These are phyloP conservation scores for Siphamia tubifer DNA, from an alignment of 2,113 vertebrate genomes.

Conservation along the genomic window DNA sequence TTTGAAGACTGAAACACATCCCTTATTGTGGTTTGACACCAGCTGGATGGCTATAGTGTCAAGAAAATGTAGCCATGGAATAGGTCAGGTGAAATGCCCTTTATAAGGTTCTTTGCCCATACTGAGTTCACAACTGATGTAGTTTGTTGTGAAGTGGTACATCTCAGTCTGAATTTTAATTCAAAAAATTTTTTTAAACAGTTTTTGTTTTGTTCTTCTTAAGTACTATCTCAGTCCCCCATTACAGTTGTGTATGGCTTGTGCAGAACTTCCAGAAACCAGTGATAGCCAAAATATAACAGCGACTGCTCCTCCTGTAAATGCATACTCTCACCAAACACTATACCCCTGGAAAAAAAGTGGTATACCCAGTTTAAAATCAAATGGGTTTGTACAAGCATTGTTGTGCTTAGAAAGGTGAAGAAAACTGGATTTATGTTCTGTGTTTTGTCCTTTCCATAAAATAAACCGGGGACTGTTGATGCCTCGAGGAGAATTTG, in stretches of 20 bases:
- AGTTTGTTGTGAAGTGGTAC: slow-evolving; percentile 11
- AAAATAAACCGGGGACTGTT: slow-evolving; percentile 13
- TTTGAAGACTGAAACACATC: background rate
- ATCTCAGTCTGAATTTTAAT: slow-evolving; percentile 22
- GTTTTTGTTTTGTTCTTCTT: background rate
- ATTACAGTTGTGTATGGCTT: background rate
- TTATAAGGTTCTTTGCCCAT: slow-evolving; percentile 3
- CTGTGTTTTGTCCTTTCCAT: slow-evolving; percentile 42
- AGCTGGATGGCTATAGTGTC: slow-evolving; percentile 6
- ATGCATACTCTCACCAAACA: slow-evolving; percentile 6
- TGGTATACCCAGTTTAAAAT: slow-evolving; percentile 4
- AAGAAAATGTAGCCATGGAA: background rate
- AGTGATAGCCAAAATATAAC: slow-evolving; percentile 4
- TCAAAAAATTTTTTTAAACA: background rate
- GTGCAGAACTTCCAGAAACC: slow-evolving; percentile 8
- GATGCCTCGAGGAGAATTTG: slow-evolving; percentile 26
- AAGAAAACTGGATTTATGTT: slow-evolving; percentile 50
- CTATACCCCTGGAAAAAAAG: background rate
- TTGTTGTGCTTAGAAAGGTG: slow-evolving; percentile 13
- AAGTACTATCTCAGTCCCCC: background rate
- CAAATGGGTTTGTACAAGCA: slow-evolving; percentile 30
- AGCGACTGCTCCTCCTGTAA: background rate
- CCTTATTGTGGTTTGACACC: slow-evolving; percentile 25
- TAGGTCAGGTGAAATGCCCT: slow-evolving; percentile 1
- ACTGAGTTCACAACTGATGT: background rate